phyloP scores from a whole-genome alignment of 2,113 vertebrate species.

The Hyla sarda region DNA sequence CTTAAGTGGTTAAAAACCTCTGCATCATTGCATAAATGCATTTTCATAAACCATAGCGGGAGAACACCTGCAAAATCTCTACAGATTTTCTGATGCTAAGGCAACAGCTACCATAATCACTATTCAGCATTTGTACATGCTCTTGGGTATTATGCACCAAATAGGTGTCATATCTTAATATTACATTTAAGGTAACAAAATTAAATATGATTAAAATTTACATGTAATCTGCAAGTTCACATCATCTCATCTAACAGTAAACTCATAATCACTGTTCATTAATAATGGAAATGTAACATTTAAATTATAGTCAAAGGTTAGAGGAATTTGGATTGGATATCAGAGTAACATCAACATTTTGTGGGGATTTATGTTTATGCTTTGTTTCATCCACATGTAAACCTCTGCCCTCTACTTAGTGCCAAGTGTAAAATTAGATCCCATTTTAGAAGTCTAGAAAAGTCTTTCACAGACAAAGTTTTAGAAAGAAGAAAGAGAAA shows the following conservation, averaged over 20 bases:
- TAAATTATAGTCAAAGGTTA: background rate
- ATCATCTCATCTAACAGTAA: background rate
- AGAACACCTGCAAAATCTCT: conserved; percentile 26
- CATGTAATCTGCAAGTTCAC: background rate
- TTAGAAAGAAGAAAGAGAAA: too few species aligned
- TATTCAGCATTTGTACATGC: conserved; percentile 7
- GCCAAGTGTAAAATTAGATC: too few species aligned
- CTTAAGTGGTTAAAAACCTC: too few species aligned
- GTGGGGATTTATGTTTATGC: too few species aligned
- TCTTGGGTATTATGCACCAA: background rate
- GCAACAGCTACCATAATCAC: background rate
- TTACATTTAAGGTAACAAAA: background rate
- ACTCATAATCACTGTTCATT: background rate
- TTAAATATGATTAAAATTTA: conserved; percentile 3
- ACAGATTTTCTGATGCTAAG: background rate
- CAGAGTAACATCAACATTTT: too few species aligned
- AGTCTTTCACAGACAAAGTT: too few species aligned
- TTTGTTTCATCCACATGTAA: too few species aligned
- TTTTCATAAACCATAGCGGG: conserved; percentile 2
- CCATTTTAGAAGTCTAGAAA: too few species aligned
- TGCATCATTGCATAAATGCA: background rate
- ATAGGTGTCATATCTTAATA: background rate
- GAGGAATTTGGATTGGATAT: background rate
- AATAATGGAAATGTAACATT: background rate
- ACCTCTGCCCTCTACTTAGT: too few species aligned